Conservation (phyloP, 2,888 invertebrate genomes). For the Bombyx huttoni region DNA sequence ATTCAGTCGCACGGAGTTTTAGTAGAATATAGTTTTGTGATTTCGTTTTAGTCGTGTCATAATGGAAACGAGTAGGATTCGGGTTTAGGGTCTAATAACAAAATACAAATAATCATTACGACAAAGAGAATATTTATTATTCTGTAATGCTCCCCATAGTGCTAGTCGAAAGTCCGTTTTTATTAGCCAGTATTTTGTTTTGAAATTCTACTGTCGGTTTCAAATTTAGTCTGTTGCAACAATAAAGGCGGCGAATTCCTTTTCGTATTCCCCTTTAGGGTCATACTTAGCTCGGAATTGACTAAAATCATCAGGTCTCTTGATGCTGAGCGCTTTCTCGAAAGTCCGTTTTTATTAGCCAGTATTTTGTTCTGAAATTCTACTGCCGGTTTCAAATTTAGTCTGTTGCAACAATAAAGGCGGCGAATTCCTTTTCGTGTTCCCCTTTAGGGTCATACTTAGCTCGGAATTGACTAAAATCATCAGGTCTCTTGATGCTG, state of each 20-base stretch:
- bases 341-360: no score
- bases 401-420: constrained; percentile 28
- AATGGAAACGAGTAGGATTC: no score
- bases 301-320: constrained; percentile 31
- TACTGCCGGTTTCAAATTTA: no score
- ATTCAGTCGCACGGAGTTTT: no score
- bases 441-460: constrained; percentile 49
- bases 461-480: constrained; percentile 31
- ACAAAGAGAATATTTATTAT: neutral
- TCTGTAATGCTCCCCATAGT: constrained; percentile 35
- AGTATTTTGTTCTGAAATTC: no score
- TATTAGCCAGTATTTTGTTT: neutral
- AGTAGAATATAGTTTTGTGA: no score
- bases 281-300: constrained; percentile 42
- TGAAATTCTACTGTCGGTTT: neutral
- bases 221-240: constrained; percentile 20
- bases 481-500: constrained; percentile 33
- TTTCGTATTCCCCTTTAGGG: constrained; percentile 41
- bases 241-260: constrained; percentile 36
- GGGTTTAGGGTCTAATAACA: no score
- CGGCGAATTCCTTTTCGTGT: constrained; percentile 35
- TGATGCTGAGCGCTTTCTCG: constrained; percentile 37
- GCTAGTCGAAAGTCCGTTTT: constrained; percentile 1
- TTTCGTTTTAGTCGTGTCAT: no score
- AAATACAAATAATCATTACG: no score